Evolutionary conservation across 2,797 vertebrate species (phyloP), one percentile per base, ranked within the genome.

Genomic region (Xiphorhynchus erythropygius): DNA sequence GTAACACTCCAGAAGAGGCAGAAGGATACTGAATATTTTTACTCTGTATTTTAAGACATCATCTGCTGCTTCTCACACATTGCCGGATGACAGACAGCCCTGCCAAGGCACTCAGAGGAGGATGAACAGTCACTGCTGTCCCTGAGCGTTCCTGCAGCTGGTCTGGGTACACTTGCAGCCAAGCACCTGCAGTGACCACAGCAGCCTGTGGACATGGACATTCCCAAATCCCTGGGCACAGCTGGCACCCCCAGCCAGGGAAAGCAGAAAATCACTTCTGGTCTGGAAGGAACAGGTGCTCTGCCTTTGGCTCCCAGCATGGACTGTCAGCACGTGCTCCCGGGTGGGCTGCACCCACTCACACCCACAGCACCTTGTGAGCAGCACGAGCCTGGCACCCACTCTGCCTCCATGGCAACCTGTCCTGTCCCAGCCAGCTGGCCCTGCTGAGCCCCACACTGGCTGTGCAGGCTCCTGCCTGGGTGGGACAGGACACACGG

Each of bases 11-110:
- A 65, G 28, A 53, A 78, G 39, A 87, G 42, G 76, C 90, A 96
- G 92, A 80, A 91, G 85, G 83, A 91, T 68, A 83, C 0, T 19
- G 68, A 91, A 2, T 94, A 88, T 93, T 96, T 96, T 94, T 84
- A 84, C 42, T 56, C 49, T 16, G 53, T 84, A 86, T 94, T 96
- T 94, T 91, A 88, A 89, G 88, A 49, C 49, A 87, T 85, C 80
- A 95, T 95, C 88, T 95, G 92, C 52, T 46, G 49, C 71, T 90
- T 85, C 69, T 84, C 64, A 17, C 83, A 77, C 63, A 79, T 42
- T 52, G 0, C 39, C 15, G 22, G 23, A 91, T 85, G 87, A 82
- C 74, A 88, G 87, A 74, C 89, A 84, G 63, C 75, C 55, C 64
- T 37, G 44, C 10, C 15, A 62, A 23, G 17, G 47, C 0, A 0